Evolutionary conservation across 53 echinoderm and acorn worm genomes (phyloP).

Genomic region (Hippasteria phrygiana): DNA sequence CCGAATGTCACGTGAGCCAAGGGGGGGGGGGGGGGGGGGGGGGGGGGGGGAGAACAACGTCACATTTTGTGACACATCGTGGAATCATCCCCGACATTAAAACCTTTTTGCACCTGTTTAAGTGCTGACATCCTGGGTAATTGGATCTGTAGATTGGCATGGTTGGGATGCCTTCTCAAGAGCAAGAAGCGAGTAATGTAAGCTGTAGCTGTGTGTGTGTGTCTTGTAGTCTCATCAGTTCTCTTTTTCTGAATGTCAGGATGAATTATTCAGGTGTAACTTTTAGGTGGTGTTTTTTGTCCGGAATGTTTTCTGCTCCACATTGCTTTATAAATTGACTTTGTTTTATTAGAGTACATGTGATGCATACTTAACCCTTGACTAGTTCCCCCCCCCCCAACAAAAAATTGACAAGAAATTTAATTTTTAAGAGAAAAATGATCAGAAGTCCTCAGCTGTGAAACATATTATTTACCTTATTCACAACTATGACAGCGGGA

Average conservation of each 20-base stretch:
- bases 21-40: too few species aligned
- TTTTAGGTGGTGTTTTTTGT: background rate
- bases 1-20: slow-evolving; percentile 24
- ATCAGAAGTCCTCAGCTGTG: too few species aligned
- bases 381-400: too few species aligned
- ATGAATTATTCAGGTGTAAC: slow-evolving; percentile 14
- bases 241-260: slow-evolving; percentile 40
- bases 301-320: background rate
- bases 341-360: too few species aligned
- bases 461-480: too few species aligned
- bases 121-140: slow-evolving; percentile 62
- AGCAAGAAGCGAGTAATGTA: slow-evolving; percentile 23
- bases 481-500: too few species aligned
- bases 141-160: slow-evolving; percentile 65
- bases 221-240: background rate
- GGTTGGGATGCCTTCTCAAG: slow-evolving; percentile 49
- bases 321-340: too few species aligned
- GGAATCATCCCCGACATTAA: slow-evolving; percentile 62
- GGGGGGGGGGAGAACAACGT: too few species aligned
- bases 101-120: slow-evolving; percentile 71
- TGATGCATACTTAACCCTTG: too few species aligned
- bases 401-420: too few species aligned
- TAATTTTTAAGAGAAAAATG: too few species aligned
- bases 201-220: slow-evolving; percentile 20
- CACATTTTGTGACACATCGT: slow-evolving; percentile 62